Conservation (phyloP, 64 coral and sea anemone genomes). For the Catalaphyllia jardinei region DNA sequence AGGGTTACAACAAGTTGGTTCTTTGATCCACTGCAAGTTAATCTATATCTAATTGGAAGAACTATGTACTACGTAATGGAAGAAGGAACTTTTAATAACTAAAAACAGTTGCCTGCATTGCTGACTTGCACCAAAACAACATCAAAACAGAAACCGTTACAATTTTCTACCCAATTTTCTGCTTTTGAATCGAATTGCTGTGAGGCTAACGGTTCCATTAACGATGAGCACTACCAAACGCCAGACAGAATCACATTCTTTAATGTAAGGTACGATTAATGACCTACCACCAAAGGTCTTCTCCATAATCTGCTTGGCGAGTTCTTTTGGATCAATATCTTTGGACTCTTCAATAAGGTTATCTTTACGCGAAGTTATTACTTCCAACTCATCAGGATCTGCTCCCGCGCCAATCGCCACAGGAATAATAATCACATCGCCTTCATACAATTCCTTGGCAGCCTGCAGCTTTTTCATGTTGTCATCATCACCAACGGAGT, state of each 20-base stretch:
- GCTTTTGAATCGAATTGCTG: no score
- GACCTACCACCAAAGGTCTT: slow-evolving; percentile 59
- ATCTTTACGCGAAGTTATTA: slow-evolving; percentile 3
- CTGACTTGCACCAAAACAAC: no score
- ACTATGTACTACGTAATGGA: no score
- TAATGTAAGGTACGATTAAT: not conserved
- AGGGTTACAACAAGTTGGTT: not conserved
- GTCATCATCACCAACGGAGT: slow-evolving; percentile 15
- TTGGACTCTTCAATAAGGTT: slow-evolving; percentile 54
- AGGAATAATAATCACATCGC: slow-evolving; percentile 44
- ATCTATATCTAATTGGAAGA: not conserved
- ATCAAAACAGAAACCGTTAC: no score
- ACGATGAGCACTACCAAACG: no score
- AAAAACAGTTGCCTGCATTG: no score
- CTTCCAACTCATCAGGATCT: slow-evolving; percentile 42
- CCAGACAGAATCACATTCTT: no score
- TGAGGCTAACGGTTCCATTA: no score
- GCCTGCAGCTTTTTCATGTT: slow-evolving; percentile 25
- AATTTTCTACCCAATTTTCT: no score
- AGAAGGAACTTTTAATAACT: no score
- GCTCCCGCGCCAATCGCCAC: slow-evolving; percentile 60
- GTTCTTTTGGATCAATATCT: slow-evolving; percentile 42
- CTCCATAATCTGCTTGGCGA: slow-evolving; percentile 51
- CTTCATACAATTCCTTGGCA: slow-evolving; percentile 35
- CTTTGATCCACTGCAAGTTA: not conserved